These are phyloP conservation scores for Aethes cnicana DNA, from an alignment of 2,888 invertebrate genomes.

Conservation along the genomic window DNA sequence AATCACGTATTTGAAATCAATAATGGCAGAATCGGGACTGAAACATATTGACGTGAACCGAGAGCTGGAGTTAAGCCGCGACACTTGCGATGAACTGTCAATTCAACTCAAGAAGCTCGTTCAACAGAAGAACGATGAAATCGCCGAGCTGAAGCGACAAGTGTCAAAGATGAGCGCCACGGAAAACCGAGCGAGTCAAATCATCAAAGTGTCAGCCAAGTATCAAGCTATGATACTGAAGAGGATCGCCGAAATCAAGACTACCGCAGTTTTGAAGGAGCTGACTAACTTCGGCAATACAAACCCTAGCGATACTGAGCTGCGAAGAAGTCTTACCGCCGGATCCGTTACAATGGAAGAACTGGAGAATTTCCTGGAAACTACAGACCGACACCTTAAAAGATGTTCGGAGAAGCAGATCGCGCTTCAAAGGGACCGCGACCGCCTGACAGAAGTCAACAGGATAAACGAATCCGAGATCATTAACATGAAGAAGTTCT, in stretches of 20 bases:
- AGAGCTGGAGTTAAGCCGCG: constrained; percentile 63
- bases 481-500: constrained; percentile 65
- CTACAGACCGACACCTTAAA: constrained; percentile 66
- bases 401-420: constrained; percentile 67
- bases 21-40: constrained; percentile 70
- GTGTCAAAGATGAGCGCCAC: constrained; percentile 65
- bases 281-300: constrained; percentile 68
- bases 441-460: constrained; percentile 64
- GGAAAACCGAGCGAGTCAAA: constrained; percentile 69
- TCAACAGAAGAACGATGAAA: constrained; percentile 71
- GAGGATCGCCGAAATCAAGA: constrained; percentile 71
- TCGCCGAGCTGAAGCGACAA: constrained; percentile 68
- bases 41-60: constrained; percentile 65
- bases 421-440: constrained; percentile 65
- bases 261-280: constrained; percentile 68
- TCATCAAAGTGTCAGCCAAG: constrained; percentile 73
- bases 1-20: constrained; percentile 61
- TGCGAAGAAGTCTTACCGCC: constrained; percentile 57
- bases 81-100: constrained; percentile 66
- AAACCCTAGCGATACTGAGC: constrained; percentile 54
- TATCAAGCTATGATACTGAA: constrained; percentile 74
- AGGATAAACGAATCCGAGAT: constrained; percentile 71
- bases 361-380: constrained; percentile 72
- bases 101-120: constrained; percentile 70
- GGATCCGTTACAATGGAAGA: constrained; percentile 73